phyloP scores from a whole-genome alignment of 2,113 vertebrate genomes.

The Otocyon megalotis region DNA sequence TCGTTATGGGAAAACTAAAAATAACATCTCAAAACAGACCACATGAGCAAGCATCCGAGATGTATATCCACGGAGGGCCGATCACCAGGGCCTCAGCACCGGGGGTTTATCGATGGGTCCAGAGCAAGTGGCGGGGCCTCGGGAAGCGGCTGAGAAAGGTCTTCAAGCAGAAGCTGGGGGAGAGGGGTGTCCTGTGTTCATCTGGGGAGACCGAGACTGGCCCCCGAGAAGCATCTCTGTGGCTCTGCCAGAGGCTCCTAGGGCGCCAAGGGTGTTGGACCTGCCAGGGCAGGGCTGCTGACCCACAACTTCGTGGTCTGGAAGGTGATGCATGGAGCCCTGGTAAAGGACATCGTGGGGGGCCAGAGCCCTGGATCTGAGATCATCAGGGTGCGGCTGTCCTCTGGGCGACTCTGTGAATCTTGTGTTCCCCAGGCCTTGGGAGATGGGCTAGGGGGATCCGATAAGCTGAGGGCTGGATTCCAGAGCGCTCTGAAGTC shows the following conservation, averaged over 20 bases:
- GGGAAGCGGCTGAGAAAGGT: neutral
- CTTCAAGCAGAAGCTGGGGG: neutral
- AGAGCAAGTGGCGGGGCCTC: neutral
- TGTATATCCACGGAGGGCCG: neutral
- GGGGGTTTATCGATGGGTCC: neutral
- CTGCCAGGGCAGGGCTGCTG: neutral
- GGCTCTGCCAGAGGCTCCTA: neutral
- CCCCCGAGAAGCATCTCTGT: neutral
- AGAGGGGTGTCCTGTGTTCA: neutral
- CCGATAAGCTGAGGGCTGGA: neutral
- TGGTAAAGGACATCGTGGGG: neutral
- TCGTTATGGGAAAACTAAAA: constrained; percentile 28
- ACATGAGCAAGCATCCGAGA: neutral
- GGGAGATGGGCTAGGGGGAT: neutral
- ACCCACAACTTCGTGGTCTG: too few species aligned
- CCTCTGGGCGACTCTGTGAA: neutral
- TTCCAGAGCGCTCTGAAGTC: neutral
- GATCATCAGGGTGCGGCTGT: neutral
- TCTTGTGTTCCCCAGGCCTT: neutral
- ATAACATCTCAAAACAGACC: neutral
- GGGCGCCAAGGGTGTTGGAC: neutral
- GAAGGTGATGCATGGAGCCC: neutral
- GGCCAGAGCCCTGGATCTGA: neutral
- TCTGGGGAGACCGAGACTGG: neutral
- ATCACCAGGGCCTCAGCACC: neutral